Conservation (phyloP, 2,797 vertebrate genomes). For the Cirrhinus molitorella region DNA sequence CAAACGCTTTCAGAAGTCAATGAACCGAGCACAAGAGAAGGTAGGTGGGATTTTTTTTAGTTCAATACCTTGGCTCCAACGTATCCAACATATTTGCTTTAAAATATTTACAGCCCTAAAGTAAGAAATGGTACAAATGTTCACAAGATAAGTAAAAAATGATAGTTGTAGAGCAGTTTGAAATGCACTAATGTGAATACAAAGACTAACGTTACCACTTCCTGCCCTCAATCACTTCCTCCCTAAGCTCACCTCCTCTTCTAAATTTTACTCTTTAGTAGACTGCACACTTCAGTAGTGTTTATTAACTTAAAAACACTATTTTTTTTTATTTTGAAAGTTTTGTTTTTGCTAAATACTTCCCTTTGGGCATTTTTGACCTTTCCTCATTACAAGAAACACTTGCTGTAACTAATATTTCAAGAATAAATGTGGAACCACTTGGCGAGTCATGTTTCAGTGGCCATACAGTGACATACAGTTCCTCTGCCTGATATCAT, state of each 20-base stretch:
- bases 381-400: neutral
- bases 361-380: neutral
- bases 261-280: neutral
- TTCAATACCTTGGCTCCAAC: neutral
- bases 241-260: conserved; percentile 5
- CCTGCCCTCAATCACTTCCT: conserved; percentile 60
- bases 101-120: neutral
- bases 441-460: neutral
- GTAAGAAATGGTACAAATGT: neutral
- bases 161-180: neutral
- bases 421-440: neutral
- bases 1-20: conserved; percentile 89
- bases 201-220: conserved; percentile 47
- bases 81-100: neutral
- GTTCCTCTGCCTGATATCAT: neutral
- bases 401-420: conserved; percentile 8
- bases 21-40: conserved; percentile 95
- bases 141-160: neutral
- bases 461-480: neutral
- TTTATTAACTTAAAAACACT: neutral
- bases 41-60: conserved; percentile 70
- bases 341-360: neutral
- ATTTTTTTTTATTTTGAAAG: neutral
- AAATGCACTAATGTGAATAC: conserved; percentile 2
- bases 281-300: neutral